Conservation (phyloP, 2,888 invertebrate genomes). For the Papilio gigon region DNA sequence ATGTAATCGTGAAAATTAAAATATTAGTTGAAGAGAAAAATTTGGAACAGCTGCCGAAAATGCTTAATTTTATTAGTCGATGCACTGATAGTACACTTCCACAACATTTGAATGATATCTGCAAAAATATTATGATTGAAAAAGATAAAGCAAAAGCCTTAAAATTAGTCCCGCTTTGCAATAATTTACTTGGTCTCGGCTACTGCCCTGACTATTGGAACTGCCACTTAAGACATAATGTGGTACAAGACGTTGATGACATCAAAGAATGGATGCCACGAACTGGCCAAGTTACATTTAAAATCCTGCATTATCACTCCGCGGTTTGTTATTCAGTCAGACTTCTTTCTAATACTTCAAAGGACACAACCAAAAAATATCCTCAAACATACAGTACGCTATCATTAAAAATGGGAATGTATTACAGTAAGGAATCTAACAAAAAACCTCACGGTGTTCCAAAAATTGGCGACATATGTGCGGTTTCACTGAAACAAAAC, state of each 20-base stretch:
- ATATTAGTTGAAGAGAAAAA: conserved; percentile 84
- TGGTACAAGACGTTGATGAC: conserved; percentile 80
- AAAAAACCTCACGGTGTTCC: conserved; percentile 65
- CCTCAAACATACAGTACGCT: conserved; percentile 63
- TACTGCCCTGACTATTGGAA: conserved; percentile 81
- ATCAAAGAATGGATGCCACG: conserved; percentile 79
- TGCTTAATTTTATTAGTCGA: conserved; percentile 82
- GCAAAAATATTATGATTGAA: conserved; percentile 59
- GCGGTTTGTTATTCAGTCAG: conserved; percentile 85
- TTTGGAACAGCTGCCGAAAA: conserved; percentile 82
- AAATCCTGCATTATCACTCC: conserved; percentile 81
- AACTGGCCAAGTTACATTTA: conserved; percentile 81
- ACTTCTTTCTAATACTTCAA: conserved; percentile 55
- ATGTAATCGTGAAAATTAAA: conserved; percentile 66
- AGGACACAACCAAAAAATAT: conserved; percentile 56
- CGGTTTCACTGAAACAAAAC: conserved; percentile 71
- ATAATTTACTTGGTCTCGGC: conserved; percentile 84
- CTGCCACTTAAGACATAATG: conserved; percentile 84
- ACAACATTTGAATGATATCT: conserved; percentile 59
- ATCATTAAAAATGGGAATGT: conserved; percentile 68
- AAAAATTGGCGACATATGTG: conserved; percentile 82
- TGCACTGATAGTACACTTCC: conserved; percentile 67
- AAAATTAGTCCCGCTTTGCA: conserved; percentile 79
- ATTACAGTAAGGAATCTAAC: conserved; percentile 66
- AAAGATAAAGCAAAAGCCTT: conserved; percentile 74